Evolutionary conservation across 2,113 vertebrate genomes (phyloP).

Genomic region (Nipponia nippon): DNA sequence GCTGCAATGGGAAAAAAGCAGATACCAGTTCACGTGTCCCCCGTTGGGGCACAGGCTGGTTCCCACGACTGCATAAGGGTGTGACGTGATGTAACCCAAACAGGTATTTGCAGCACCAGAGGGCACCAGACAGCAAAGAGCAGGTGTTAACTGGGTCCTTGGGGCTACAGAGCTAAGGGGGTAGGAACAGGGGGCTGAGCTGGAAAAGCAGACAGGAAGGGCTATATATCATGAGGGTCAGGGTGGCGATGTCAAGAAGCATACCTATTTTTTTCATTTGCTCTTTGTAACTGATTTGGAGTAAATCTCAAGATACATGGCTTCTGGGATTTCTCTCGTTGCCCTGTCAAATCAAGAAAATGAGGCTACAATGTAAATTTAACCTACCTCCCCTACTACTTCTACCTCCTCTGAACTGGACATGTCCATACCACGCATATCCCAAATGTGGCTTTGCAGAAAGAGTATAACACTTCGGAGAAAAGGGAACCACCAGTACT

Average conservation of each 20-base stretch:
- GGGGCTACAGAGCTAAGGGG: background rate
- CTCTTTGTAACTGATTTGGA: background rate
- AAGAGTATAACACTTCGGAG: background rate
- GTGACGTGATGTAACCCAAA: background rate
- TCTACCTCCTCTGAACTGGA: background rate
- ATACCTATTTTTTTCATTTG: background rate
- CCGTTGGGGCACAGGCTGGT: rapidly evolving
- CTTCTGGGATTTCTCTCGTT: background rate
- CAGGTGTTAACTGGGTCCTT: background rate
- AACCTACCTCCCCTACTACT: background rate
- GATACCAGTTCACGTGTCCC: background rate
- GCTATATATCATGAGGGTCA: background rate
- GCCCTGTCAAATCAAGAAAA: background rate
- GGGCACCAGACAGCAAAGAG: constrained; percentile 36
- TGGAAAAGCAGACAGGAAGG: background rate
- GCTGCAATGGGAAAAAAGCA: background rate
- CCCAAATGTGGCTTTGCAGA: background rate
- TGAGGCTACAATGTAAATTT: background rate
- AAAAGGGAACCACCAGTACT: background rate
- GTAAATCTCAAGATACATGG: background rate
- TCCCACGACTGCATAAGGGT: background rate
- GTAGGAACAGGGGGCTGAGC: background rate
- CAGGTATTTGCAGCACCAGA: constrained; percentile 25
- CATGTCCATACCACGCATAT: background rate
- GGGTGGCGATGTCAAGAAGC: background rate